Percentiles rank a stretch among this genome's conserved stretches.
Evolutionary conservation across 2,888 invertebrate species (phyloP).

Genomic region (Arge pagana): DNA sequence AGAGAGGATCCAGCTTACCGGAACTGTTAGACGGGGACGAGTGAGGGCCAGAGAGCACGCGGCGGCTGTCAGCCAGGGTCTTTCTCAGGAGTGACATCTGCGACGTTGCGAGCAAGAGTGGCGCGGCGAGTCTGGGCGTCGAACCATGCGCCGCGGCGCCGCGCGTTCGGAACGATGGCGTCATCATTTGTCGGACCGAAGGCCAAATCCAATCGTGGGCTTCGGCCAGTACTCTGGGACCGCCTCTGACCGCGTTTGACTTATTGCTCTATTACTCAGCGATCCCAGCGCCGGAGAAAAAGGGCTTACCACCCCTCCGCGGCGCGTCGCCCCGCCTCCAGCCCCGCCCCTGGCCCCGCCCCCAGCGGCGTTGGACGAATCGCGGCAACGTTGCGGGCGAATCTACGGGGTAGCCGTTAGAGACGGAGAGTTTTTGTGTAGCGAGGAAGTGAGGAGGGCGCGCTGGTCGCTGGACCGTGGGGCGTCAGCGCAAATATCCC

Average conservation of each 20-base stretch:
- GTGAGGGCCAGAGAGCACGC: neutral
- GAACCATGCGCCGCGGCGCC: slow-evolving; percentile 23
- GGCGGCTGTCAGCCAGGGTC: slow-evolving; percentile 36
- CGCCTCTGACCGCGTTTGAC: slow-evolving; percentile 55
- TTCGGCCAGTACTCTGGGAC: too few relatives aligned
- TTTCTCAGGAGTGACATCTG: slow-evolving; percentile 39
- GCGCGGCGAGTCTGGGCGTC: slow-evolving; percentile 46
- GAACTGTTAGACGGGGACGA: neutral
- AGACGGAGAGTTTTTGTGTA: slow-evolving; percentile 16
- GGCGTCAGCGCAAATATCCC: slow-evolving; percentile 23
- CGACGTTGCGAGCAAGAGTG: slow-evolving; percentile 41
- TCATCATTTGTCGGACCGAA: slow-evolving; percentile 34
- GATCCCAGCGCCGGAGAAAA: slow-evolving; percentile 46
- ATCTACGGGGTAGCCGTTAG: slow-evolving; percentile 25
- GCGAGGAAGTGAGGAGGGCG: slow-evolving; percentile 22
- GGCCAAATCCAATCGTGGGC: slow-evolving; percentile 56
- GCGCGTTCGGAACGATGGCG: slow-evolving; percentile 47
- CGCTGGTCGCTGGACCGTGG: slow-evolving; percentile 24
- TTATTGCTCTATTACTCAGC: too few relatives aligned
- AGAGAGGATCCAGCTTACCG: neutral
- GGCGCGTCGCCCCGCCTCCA: too few relatives aligned
- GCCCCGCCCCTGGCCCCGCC: too few relatives aligned
- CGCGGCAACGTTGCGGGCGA: slow-evolving; percentile 23
- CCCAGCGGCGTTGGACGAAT: neutral
- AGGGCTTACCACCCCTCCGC: too few relatives aligned